These are phyloP conservation scores for Solenopsis fugax DNA, from an alignment of 1,140 invertebrate species.

Conservation along the genomic window DNA sequence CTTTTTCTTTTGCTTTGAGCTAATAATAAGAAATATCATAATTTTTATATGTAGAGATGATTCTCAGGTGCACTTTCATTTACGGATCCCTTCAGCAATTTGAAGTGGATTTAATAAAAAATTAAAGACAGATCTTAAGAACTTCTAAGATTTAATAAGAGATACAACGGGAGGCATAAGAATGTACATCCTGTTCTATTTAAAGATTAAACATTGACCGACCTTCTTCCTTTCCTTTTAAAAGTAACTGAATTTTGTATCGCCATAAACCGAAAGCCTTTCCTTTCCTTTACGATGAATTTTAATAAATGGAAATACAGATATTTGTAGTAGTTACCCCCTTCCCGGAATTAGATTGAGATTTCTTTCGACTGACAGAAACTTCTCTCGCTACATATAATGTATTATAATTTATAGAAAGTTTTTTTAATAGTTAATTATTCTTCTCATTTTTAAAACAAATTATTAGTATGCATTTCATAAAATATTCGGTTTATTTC, in stretches of 20 bases:
- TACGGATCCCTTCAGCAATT: slow-evolving; percentile 2
- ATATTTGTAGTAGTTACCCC: slow-evolving; percentile 10
- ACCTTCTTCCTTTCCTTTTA: slow-evolving; percentile 41
- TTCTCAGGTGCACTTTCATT: background rate
- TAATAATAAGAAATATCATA: slow-evolving; percentile 26
- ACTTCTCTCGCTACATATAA: background rate
- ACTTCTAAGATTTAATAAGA: slow-evolving; percentile 57
- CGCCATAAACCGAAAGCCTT: slow-evolving; percentile 32
- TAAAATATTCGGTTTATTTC: background rate
- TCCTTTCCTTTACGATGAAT: slow-evolving; percentile 40
- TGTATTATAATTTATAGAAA: background rate
- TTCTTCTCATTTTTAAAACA: background rate
- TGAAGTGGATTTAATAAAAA: slow-evolving; percentile 17
- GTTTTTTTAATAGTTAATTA: background rate
- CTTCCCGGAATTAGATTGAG: background rate
- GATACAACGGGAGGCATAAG: slow-evolving; percentile 33
- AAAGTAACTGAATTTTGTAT: slow-evolving; percentile 54
- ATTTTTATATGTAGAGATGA: background rate
- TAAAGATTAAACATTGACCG: slow-evolving; percentile 59
- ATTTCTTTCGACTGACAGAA: background rate
- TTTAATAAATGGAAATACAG: slow-evolving; percentile 45
- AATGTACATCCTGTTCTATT: slow-evolving; percentile 54
- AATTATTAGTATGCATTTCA: background rate
- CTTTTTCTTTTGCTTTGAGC: background rate
- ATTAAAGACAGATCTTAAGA: slow-evolving; percentile 41